Evolutionary conservation across 2,113 vertebrate genomes (phyloP), one percentile per base, ranked within the genome.

Genomic region (Sula dactylatra): DNA sequence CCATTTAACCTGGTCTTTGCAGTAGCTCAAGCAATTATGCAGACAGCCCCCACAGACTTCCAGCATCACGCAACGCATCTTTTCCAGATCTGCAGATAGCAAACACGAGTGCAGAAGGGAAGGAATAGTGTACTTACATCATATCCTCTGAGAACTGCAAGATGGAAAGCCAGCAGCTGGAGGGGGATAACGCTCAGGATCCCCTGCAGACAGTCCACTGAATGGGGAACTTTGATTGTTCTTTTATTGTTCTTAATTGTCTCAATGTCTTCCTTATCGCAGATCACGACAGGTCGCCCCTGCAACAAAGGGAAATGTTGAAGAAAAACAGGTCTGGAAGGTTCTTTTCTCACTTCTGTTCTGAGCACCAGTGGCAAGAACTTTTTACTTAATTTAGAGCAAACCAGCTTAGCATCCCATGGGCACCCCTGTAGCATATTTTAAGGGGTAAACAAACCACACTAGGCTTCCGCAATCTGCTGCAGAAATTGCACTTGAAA

Each of bases 201-300:
- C 32, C 99, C 99, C 98, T 99, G 99, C 93, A 99, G 98, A 77
- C 99, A 99, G 97, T 99, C 99, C 97, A 99, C 99, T 0, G 99
- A 99, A 94, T 99, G 99, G 55, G 99, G 99, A 90, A 99, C 99
- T 94, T 99, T 99, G 97, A 99, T 99, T 4, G 98, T 99, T 87
- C 99, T 98, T 69, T 98, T 99, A 10, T 99, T 99, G 98, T 98
- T 99, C 94, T 99, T 99, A 66, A 99, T 99, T 61, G 99, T 99
- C 98, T 99, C 99, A 0, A 98, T 99, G 96, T 99, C 99, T 11
- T 99, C 99, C 95, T 99, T 99, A 95, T 99, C 99, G 61, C 99
- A 99, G 69, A 99, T 99, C 74, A 99, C 98, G 10, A 99, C 99
- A 2, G 99, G 99, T 9, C 99, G 98, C 11, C 99, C 99, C 99